These are phyloP conservation scores for Bettongia penicillata DNA, from an alignment of 2,113 vertebrate species.

Conservation along the genomic window DNA sequence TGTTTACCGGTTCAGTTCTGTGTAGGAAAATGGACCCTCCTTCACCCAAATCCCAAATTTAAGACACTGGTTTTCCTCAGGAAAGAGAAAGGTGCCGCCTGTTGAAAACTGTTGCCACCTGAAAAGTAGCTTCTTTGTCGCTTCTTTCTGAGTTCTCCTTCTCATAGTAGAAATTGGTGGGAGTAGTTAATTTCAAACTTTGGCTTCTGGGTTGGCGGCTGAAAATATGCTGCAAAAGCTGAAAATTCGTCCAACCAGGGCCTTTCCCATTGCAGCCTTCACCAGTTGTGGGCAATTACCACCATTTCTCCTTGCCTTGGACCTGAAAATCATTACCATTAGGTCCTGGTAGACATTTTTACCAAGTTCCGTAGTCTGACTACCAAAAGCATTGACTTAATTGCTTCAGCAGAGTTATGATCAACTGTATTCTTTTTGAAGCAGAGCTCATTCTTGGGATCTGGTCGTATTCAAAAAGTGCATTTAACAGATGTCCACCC, in stretches of 20 bases:
- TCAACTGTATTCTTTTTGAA: background rate
- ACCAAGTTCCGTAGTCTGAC: background rate
- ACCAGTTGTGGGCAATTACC: background rate
- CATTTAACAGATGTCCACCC: too few species aligned
- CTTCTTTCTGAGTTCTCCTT: background rate
- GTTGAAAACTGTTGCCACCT: background rate
- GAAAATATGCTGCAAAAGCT: background rate
- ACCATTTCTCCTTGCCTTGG: background rate
- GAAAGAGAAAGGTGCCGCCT: background rate
- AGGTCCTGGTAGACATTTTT: background rate
- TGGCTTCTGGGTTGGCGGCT: background rate
- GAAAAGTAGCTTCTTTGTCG: background rate
- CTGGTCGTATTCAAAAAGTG: constrained; percentile 2
- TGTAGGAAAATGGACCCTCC: background rate
- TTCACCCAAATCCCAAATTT: rapidly evolving
- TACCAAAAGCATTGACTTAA: background rate
- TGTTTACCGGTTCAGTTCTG: background rate
- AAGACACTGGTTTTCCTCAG: background rate
- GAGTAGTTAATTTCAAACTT: background rate
- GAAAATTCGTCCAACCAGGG: background rate
- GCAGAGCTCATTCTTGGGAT: constrained; percentile 33
- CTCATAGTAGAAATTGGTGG: background rate
- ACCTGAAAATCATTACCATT: background rate
- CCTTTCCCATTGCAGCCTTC: background rate
- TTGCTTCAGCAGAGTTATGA: constrained; percentile 31